These are phyloP conservation scores for Lepidocyrtoides sp. DNA, from an alignment of 2,888 invertebrate species.

Conservation along the genomic window DNA sequence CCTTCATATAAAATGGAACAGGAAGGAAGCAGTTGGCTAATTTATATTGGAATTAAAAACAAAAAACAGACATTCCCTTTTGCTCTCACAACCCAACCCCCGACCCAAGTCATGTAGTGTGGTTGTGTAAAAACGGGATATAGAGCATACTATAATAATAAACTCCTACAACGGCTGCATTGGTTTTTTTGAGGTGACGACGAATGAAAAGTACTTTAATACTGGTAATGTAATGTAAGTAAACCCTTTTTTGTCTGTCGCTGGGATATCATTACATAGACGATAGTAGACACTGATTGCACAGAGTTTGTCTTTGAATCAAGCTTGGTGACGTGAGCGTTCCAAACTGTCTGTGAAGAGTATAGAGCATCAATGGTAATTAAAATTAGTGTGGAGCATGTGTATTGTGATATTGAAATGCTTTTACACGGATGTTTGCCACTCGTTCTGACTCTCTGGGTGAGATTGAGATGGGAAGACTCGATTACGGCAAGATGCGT, in stretches of 20 bases:
- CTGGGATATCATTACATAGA: too few relatives aligned
- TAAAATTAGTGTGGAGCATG: background rate
- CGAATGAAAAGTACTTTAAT: background rate
- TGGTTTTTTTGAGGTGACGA: background rate
- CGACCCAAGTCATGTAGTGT: slow-evolving; percentile 20
- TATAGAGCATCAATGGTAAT: background rate
- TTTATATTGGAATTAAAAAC: slow-evolving; percentile 43
- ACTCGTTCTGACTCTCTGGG: background rate
- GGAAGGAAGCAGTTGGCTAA: slow-evolving; percentile 55
- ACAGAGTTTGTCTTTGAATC: slow-evolving; percentile 2
- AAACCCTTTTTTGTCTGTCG: too few relatives aligned
- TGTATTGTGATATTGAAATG: too few relatives aligned
- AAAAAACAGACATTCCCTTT: slow-evolving; percentile 22
- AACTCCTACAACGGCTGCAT: background rate
- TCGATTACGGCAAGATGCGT: background rate
- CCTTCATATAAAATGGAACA: slow-evolving; percentile 32
- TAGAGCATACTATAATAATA: background rate
- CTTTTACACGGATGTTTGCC: too few relatives aligned
- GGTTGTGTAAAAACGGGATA: background rate
- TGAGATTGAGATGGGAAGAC: background rate
- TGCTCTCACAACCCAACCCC: slow-evolving; percentile 8
- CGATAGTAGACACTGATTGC: too few relatives aligned
- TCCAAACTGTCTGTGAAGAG: background rate
- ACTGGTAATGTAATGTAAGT: too few relatives aligned
- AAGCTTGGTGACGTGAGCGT: background rate